Evolutionary conservation across 2,797 vertebrate genomes (phyloP), one percentile per base, ranked within the genome.

Genomic region (Schizopygopsis malacanthus): DNA sequence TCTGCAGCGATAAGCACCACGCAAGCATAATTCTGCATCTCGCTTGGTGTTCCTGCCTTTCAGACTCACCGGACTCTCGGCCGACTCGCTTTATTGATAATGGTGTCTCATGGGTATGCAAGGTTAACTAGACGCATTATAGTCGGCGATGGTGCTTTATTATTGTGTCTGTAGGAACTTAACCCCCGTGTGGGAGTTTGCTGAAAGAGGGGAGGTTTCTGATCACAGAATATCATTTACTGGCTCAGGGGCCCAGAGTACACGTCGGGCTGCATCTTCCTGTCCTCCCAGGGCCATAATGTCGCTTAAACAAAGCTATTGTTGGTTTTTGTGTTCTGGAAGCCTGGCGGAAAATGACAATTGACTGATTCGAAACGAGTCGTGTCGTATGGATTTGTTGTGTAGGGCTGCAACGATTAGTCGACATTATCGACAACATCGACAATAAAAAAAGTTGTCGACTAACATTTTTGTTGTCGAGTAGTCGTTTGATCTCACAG

Each of bases 1-100:
- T 91, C 91, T 92, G 89, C 92, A 87, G 91, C 87, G 90, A 93
- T 94, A 90, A 91, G 88, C 88, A 73, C 80, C 79, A 91, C 88
- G 50, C 59, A 75, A 85, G 65, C 69, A 43, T 82, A 89, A 90
- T 90, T 90, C 89, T 92, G 93, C 93, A 92, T 91, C 88, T 47
- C 39, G 2, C 73, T 69, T 25, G 37, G 39, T 50, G 41, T 43
- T 47, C 63, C 61, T 54, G 63, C 37, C 11, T 67, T 86, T 87
- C 33, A 71, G 67, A 71, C 82, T 81, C n/a, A 1, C 43, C 20
- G 52, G 18, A 77, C 59, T 37, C 54, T 50, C 18, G 20, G n/a
- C 41, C n/a, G 18, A 39, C 25, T 77, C 18, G 41, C 79, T 69
- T 72, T 82, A 52, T 81, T 85, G 56, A 81, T 80, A 56, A 72